phyloP scores from a whole-genome alignment of 2,888 invertebrate genomes.

The Diplazon laetatorius region DNA sequence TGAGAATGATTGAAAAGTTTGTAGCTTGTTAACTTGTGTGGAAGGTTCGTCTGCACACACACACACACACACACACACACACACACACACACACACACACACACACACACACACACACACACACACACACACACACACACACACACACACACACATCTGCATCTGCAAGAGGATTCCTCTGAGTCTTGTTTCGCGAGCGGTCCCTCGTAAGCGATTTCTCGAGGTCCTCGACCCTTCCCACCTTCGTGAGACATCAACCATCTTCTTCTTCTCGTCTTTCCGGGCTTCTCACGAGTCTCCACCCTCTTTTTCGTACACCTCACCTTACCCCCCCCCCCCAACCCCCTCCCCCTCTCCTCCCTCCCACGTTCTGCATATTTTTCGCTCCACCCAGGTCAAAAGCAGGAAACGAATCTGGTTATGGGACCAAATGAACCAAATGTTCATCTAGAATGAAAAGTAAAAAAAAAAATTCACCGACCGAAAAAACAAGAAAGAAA shows the following conservation, averaged over 20 bases:
- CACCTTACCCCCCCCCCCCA: background rate
- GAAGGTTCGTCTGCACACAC: conserved; percentile 51
- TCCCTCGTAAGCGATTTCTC: conserved; percentile 42
- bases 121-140: too few species aligned
- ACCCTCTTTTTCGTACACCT: conserved; percentile 15
- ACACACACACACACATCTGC: too few species aligned
- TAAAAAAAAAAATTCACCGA: too few species aligned
- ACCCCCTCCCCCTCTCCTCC: too few species aligned
- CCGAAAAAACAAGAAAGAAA: too few species aligned
- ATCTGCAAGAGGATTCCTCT: conserved; percentile 53
- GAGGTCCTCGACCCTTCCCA: conserved; percentile 53
- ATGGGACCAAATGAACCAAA: background rate
- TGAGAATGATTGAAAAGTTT: conserved; percentile 52
- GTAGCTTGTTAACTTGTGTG: conserved; percentile 53
- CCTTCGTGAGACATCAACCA: conserved; percentile 41
- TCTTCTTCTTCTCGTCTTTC: conserved; percentile 17
- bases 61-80: too few species aligned
- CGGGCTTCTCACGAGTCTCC: conserved; percentile 10
- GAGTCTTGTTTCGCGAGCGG: conserved; percentile 38
- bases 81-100: too few species aligned
- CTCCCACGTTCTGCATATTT: conserved; percentile 10
- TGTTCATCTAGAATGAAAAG: too few species aligned
- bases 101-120: too few species aligned
- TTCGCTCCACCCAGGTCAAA: background rate
- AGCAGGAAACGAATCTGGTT: background rate